Conservation (phyloP, 2,888 invertebrate genomes). For the Trypoxylon attenuatum region DNA sequence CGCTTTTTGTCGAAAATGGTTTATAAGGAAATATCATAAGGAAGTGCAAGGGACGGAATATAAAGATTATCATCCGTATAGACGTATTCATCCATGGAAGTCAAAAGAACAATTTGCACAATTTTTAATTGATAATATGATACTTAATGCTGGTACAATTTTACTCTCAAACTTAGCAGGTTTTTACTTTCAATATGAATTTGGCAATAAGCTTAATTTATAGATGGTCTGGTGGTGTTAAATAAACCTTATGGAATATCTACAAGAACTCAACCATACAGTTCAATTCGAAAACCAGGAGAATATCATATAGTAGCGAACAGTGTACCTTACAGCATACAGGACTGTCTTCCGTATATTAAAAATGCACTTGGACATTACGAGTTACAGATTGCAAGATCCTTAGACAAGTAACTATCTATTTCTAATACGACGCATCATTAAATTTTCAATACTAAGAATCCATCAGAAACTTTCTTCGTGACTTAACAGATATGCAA, state of each 20-base stretch:
- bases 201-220: neutral
- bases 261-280: neutral
- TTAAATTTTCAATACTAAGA: neutral
- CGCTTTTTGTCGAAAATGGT: neutral
- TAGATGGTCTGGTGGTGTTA: slow-evolving; percentile 65
- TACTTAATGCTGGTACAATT: slow-evolving; percentile 42
- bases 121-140: slow-evolving; percentile 25
- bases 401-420: slow-evolving; percentile 54
- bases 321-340: slow-evolving; percentile 44
- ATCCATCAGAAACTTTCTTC: neutral
- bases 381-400: slow-evolving; percentile 34
- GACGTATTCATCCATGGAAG: slow-evolving; percentile 62
- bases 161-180: no score
- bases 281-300: accelerated
- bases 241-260: slow-evolving; percentile 70
- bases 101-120: slow-evolving; percentile 25
- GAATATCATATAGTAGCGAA: slow-evolving; percentile 24
- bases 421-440: neutral
- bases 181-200: no score
- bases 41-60: no score
- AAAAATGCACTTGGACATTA: slow-evolving; percentile 46
- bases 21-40: slow-evolving; percentile 11
- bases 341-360: slow-evolving; percentile 50
- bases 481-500: slow-evolving; percentile 48
- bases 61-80: slow-evolving; percentile 62